Base-by-base conservation (phyloP, 2,797 vertebrate genomes). In the Syngnathus acus region DNA sequence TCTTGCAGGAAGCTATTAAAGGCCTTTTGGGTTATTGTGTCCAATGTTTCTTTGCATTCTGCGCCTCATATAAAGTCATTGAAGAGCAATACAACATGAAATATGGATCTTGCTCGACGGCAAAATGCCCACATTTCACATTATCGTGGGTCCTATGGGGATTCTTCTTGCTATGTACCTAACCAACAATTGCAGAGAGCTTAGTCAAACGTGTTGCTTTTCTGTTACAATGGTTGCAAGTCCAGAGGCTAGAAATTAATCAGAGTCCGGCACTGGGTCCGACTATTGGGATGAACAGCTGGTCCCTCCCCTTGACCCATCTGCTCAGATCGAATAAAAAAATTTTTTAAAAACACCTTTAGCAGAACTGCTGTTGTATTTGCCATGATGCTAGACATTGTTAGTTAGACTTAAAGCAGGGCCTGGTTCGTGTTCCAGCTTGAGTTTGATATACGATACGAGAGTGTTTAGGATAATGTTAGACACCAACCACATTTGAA, bases 1-100 rank as follows among this genome's bases (percentile, higher is more conserved):
- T 84, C 80, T 84, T 81, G 53, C 82, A 90, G 89, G 90, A 92
- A 90, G 76, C 88, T 87, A 87, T 90, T 90, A 89, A 90, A 90
- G 81, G 55, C 72, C 78, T 53, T 89, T 88, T 87, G 72, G 82
- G 82, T 85, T 81, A 83, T 73, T 82, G 75, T 72, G 59, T 60
- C 66, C 65, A 60, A 74, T 66, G 57, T 55, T 58, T 48, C 2
- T 32, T 32, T 32, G 4, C 40, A 39, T 60, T 43, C 43, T 64
- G 42, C 11, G 11, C 42, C 4, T 43, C 10, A 43, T 43, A 13
- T 43, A 13, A 43, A 43, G 9, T 10, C 42, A 13, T 43, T 43
- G 42, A 43, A 13, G 42, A 13, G 11, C 42, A 43, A 11, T 54
- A 10, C 10, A 32, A 32, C 32, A 32, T 32, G 32, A 9, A 13